Evolutionary conservation across 2,888 invertebrate species (phyloP).

Genomic region (Polymixis lichenea): DNA sequence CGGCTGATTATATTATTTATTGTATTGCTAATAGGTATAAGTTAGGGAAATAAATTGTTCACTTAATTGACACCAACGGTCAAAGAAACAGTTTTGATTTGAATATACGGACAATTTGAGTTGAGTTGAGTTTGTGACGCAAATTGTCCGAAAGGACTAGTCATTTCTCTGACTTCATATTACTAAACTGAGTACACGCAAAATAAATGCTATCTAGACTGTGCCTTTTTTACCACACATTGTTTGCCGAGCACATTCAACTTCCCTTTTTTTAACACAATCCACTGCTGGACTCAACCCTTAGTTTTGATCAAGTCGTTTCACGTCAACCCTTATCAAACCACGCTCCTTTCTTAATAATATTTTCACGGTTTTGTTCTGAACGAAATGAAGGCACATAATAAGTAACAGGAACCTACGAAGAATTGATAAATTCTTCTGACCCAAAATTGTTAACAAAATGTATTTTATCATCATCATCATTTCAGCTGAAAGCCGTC

Average conservation of each 20-base stretch:
- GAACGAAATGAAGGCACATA: slow-evolving; percentile 22
- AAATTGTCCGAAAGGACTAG: not conserved
- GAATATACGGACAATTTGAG: not conserved
- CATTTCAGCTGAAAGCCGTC: no score
- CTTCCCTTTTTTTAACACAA: slow-evolving; percentile 32
- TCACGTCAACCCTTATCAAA: slow-evolving; percentile 57
- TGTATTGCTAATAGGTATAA: no score
- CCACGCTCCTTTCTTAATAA: slow-evolving; percentile 39
- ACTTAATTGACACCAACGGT: not conserved
- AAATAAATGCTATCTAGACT: not conserved
- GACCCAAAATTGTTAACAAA: not conserved
- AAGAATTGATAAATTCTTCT: slow-evolving; percentile 4
- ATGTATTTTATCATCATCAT: not conserved
- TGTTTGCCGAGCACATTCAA: not conserved
- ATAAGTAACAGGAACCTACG: slow-evolving; percentile 31
- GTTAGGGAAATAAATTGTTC: no score
- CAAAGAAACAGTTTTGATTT: not conserved
- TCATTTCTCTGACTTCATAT: not conserved
- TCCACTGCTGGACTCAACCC: slow-evolving; percentile 23
- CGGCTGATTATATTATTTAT: no score
- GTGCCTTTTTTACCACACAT: not conserved
- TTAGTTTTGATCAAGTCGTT: slow-evolving; percentile 49
- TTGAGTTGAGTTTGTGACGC: no score
- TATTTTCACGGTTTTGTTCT: slow-evolving; percentile 46
- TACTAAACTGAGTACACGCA: not conserved